Conservation (phyloP, 2,888 invertebrate species). For the Lithophane ornitopus region DNA sequence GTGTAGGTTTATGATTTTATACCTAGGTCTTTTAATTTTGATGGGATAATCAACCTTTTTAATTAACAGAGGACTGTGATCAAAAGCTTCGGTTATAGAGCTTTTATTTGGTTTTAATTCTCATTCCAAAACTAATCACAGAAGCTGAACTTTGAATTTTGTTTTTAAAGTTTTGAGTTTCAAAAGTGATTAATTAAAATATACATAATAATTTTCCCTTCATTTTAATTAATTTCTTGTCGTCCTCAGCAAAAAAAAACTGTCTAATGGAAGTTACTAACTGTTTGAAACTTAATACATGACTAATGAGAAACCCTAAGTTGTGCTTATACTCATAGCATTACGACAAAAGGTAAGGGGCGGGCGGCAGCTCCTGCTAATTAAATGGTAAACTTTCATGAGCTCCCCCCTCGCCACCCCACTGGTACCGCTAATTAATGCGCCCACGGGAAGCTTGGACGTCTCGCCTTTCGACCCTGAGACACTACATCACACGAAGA, state of each 20-base stretch:
- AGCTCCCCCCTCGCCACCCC: constrained; percentile 75
- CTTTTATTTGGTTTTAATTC: constrained; percentile 1
- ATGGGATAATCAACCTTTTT: constrained; percentile 1
- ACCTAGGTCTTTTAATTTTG: constrained; percentile 23
- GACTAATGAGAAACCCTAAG: constrained; percentile 86
- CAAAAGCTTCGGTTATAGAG: background rate
- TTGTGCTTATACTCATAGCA: constrained; percentile 83
- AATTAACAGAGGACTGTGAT: background rate
- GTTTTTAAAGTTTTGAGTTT: background rate
- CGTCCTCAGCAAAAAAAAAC: background rate
- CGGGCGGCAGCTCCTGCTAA: constrained; percentile 85
- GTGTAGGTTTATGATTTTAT: constrained; percentile 54
- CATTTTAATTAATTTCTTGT: constrained; percentile 6
- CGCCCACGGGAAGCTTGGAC: constrained; percentile 85
- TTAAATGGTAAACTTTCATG: constrained; percentile 91
- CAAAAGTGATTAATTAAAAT: background rate
- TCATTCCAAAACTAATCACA: background rate
- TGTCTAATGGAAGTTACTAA: constrained; percentile 55
- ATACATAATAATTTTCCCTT: background rate
- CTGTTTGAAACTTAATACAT: constrained; percentile 77
- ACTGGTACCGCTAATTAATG: constrained; percentile 87
- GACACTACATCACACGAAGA: constrained; percentile 70
- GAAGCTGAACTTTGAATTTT: background rate
- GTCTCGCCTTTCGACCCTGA: constrained; percentile 71
- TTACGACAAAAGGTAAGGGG: constrained; percentile 86